Conservation (phyloP, 2,797 vertebrate species). For the Hydrolagus colliei region DNA sequence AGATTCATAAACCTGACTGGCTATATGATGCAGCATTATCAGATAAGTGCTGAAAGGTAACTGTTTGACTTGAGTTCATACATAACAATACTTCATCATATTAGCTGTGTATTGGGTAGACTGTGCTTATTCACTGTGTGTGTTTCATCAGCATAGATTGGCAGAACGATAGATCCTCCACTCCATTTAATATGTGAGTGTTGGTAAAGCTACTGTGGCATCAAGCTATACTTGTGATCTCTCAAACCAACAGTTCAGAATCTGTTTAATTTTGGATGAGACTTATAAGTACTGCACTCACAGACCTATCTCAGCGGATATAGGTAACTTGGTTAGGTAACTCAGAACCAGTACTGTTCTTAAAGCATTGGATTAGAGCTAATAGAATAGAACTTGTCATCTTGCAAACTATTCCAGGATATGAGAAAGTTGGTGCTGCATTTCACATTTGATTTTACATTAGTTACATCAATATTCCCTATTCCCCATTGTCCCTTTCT, state of each 20-base stretch:
- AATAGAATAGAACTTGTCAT: neutral
- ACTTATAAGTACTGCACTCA: neutral
- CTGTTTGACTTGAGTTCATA: too few species aligned
- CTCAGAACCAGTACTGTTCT: neutral
- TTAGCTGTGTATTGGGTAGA: too few species aligned
- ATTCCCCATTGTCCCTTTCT: neutral
- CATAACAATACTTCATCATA: too few species aligned
- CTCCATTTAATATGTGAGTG: too few species aligned
- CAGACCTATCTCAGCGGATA: neutral
- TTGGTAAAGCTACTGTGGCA: too few species aligned
- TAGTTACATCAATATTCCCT: neutral
- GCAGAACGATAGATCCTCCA: too few species aligned
- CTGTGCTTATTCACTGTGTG: too few species aligned
- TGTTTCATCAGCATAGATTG: too few species aligned
- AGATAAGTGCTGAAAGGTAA: too few species aligned
- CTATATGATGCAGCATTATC: too few species aligned
- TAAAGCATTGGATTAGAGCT: neutral
- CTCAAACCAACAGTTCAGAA: neutral
- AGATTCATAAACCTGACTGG: too few species aligned
- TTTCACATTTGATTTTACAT: neutral
- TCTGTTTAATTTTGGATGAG: neutral
- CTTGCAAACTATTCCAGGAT: neutral
- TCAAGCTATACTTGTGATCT: neutral
- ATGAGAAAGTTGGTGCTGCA: neutral
- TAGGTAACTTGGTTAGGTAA: neutral